A percentile compares a stretch with the other conserved stretches of the same genome.
Evolutionary conservation across 2,113 vertebrate species (phyloP).

Genomic region (Sitta europaea): DNA sequence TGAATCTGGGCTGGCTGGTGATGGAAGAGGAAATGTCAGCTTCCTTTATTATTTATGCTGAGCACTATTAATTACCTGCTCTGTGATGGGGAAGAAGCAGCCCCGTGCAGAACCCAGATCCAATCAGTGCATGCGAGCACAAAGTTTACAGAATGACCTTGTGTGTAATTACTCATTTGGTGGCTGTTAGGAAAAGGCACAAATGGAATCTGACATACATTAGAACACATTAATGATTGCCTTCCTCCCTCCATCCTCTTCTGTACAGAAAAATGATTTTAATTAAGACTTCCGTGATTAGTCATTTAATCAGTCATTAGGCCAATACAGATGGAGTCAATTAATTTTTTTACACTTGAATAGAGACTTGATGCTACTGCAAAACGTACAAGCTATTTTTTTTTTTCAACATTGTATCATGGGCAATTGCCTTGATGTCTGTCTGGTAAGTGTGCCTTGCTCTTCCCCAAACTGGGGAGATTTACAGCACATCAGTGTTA

Average conservation of each 20-base stretch:
- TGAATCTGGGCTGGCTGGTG: not conserved
- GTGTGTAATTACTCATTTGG: conserved; percentile 50
- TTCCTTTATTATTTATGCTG: conserved; percentile 3
- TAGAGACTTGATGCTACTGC: conserved; percentile 59
- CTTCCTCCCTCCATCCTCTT: conserved; percentile 58
- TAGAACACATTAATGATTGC: conserved; percentile 52
- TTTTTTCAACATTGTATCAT: not conserved
- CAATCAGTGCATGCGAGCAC: not conserved
- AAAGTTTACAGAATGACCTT: conserved; percentile 49
- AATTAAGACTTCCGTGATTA: conserved; percentile 77
- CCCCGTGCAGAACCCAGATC: not conserved
- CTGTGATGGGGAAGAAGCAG: conserved; percentile 1
- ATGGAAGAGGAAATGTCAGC: not conserved
- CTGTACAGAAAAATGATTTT: conserved; percentile 68
- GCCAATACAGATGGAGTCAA: conserved; percentile 74
- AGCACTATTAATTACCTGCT: conserved; percentile 12
- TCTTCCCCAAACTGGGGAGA: not conserved
- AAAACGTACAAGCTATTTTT: conserved; percentile 13
- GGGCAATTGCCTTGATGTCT: not conserved
- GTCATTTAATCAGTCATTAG: conserved; percentile 77
- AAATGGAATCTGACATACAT: conserved; percentile 44
- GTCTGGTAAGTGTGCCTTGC: not conserved
- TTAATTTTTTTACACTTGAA: conserved; percentile 71
- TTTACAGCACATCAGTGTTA: not conserved
- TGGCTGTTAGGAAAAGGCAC: conserved; percentile 53